Conservation (phyloP, 2,888 invertebrate genomes). For the Pardosa pseudoannulata region DNA sequence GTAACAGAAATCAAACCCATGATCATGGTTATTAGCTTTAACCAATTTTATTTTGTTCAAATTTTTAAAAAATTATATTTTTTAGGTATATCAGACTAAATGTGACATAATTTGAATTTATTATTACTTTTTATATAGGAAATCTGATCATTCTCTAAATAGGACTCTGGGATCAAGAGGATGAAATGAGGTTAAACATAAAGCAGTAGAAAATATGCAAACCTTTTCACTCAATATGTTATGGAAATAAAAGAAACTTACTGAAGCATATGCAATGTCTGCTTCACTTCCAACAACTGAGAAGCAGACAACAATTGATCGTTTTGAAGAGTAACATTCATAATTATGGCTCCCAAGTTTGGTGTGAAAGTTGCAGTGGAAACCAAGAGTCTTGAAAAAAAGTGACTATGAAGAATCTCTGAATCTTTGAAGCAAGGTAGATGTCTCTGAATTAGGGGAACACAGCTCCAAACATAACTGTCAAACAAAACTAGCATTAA, state of each 20-base stretch:
- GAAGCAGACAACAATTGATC: slow-evolving; percentile 21
- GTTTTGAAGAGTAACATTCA: slow-evolving; percentile 42
- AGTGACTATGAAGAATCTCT: background rate
- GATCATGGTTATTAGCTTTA: too few species aligned
- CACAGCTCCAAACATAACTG: slow-evolving; percentile 48
- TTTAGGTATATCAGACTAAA: too few species aligned
- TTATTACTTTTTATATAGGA: too few species aligned
- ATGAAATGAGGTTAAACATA: too few species aligned
- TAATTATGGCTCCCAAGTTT: slow-evolving; percentile 26
- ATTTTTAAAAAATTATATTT: too few species aligned
- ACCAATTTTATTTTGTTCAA: too few species aligned
- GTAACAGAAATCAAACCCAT: too few species aligned
- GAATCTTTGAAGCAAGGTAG: slow-evolving; percentile 33
- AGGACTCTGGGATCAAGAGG: too few species aligned
- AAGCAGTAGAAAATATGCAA: too few species aligned
- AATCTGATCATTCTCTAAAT: too few species aligned
- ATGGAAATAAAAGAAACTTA: slow-evolving; percentile 43
- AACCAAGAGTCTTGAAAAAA: background rate
- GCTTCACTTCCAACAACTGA: slow-evolving; percentile 51
- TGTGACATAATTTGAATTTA: too few species aligned
- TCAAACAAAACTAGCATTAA: background rate
- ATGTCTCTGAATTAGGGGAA: slow-evolving; percentile 33
- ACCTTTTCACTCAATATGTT: too few species aligned
- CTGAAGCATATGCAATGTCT: slow-evolving; percentile 26
- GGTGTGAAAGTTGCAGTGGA: slow-evolving; percentile 25